Percentiles rank a stretch among this genome's conserved stretches.
These are phyloP conservation scores for Acanthacorydalis orientalis DNA, from an alignment of 2,888 invertebrate species.

Conservation along the genomic window DNA sequence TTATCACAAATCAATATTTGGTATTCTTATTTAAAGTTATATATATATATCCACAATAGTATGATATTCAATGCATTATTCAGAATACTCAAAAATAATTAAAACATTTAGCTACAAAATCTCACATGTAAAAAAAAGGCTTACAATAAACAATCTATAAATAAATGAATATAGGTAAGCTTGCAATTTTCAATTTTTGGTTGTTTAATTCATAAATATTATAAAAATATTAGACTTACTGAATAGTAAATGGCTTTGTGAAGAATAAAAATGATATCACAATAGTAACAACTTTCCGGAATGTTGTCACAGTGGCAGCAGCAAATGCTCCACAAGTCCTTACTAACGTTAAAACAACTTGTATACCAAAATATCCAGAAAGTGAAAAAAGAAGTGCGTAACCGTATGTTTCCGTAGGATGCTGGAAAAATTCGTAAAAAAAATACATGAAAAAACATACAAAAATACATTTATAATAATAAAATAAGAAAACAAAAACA, in stretches of 20 bases:
- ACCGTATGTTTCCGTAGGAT: conserved; percentile 58
- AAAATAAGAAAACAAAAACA: neutral
- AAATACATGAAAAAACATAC: conserved; percentile 13
- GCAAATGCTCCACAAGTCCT: conserved; percentile 78
- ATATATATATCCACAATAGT: no score
- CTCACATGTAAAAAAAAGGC: no score
- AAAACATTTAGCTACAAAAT: no score
- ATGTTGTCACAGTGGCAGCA: conserved; percentile 86
- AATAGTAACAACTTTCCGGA: conserved; percentile 82
- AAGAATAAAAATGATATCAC: conserved; percentile 85
- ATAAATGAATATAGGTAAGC: neutral
- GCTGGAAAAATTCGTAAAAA: conserved; percentile 29
- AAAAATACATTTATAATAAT: neutral
- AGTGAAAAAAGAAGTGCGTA: conserved; percentile 75
- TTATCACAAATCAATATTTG: no score
- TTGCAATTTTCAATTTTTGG: neutral
- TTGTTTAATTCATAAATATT: no score
- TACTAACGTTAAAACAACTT: conserved; percentile 81
- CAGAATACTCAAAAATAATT: no score
- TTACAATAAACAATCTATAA: no score
- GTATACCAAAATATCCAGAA: conserved; percentile 84
- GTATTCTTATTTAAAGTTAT: no score
- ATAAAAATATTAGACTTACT: conserved; percentile 37
- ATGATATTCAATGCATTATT: no score
- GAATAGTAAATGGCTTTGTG: conserved; percentile 81